These are phyloP conservation scores for Zaprionus ornatus DNA, from an alignment of 1,140 invertebrate species.

Conservation along the genomic window DNA sequence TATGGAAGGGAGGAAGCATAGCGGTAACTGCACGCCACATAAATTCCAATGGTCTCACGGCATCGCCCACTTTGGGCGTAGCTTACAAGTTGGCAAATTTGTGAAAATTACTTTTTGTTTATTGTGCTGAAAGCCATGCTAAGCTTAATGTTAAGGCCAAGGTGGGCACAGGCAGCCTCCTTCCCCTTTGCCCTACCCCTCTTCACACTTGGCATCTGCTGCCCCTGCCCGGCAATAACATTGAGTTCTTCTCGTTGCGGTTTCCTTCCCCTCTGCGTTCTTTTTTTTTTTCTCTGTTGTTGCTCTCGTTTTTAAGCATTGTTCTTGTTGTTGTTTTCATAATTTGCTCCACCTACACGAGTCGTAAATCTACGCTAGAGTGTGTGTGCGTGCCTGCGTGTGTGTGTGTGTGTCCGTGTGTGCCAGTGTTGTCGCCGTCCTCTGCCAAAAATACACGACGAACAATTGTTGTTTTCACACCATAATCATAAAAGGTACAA, in stretches of 20 bases:
- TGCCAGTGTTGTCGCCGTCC: constrained; percentile 43
- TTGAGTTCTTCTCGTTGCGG: constrained; percentile 71
- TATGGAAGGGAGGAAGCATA: not conserved
- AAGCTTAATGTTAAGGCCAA: constrained; percentile 74
- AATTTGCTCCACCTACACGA: constrained; percentile 74
- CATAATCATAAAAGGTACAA: constrained; percentile 82
- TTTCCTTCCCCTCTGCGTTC: constrained; percentile 9
- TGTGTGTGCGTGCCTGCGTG: constrained; percentile 22
- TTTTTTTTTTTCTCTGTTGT: constrained; percentile 16
- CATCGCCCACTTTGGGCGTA: constrained; percentile 51
- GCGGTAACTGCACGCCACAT: constrained; percentile 67
- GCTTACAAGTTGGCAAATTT: constrained; percentile 83
- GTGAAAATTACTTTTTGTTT: constrained; percentile 83
- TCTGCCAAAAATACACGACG: constrained; percentile 28
- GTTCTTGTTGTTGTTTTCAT: constrained; percentile 65
- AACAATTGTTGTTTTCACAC: constrained; percentile 82
- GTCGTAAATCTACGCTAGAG: constrained; percentile 69
- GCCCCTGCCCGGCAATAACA: constrained; percentile 56
- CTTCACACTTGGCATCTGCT: constrained; percentile 15
- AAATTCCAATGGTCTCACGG: constrained; percentile 74
- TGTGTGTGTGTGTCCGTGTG: constrained; percentile 5
- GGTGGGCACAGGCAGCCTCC: constrained; percentile 30
- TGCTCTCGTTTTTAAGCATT: constrained; percentile 37
- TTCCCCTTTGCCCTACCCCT: constrained; percentile 4
- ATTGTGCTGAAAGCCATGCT: constrained; percentile 78